Conservation (phyloP, 2,113 vertebrate genomes). For the Trogon surrucura region DNA sequence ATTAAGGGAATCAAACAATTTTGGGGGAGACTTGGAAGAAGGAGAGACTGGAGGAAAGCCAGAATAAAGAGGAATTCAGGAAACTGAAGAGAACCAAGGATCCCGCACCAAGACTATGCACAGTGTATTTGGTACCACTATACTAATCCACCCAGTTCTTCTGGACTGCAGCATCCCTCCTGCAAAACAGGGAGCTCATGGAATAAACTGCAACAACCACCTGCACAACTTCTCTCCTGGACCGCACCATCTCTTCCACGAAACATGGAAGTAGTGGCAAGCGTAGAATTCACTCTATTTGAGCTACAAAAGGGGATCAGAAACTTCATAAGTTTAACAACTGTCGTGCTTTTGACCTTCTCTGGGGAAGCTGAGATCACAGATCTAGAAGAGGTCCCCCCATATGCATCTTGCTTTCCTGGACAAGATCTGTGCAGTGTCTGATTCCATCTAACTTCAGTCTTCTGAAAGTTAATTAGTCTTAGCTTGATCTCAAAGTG, state of each 20-base stretch:
- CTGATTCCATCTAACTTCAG: neutral
- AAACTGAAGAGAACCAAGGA: neutral
- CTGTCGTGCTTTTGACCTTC: neutral
- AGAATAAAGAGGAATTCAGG: neutral
- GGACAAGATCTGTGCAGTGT: neutral
- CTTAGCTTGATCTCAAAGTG: neutral
- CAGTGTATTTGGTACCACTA: neutral
- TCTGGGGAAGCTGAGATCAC: neutral
- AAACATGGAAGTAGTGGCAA: neutral
- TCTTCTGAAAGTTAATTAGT: neutral
- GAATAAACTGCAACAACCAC: neutral
- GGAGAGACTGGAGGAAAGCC: neutral
- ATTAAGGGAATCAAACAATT: neutral
- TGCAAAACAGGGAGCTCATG: neutral
- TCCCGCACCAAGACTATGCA: too few species aligned
- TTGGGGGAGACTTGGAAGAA: neutral
- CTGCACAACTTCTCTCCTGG: neutral
- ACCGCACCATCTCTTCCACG: neutral
- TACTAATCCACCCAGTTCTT: neutral
- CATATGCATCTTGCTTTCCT: neutral
- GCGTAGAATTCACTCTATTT: neutral
- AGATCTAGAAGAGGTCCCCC: neutral
- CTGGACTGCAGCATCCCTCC: neutral
- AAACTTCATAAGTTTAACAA: neutral
- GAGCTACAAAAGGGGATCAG: neutral